These are phyloP conservation scores for Meiosimyza decipiens DNA, from an alignment of 2,888 invertebrate species.

Conservation along the genomic window DNA sequence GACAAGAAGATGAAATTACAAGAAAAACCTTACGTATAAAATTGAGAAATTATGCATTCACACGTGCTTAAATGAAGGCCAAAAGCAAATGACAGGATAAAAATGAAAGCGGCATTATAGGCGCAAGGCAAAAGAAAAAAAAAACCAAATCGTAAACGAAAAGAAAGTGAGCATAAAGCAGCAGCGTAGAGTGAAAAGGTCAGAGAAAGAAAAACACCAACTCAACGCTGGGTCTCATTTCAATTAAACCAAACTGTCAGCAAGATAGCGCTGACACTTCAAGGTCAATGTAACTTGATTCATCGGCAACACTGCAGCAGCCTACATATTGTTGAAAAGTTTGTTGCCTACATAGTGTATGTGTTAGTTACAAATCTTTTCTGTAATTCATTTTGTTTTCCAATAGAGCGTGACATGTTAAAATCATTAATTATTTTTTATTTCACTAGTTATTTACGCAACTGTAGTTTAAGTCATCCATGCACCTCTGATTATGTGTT, in stretches of 20 bases:
- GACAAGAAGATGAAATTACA: slow-evolving; percentile 16
- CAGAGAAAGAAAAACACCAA: slow-evolving; percentile 5
- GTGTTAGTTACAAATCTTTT: background rate
- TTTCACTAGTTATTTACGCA: slow-evolving; percentile 7
- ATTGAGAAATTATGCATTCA: slow-evolving; percentile 33
- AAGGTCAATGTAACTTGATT: too few relatives aligned
- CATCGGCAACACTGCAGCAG: too few relatives aligned
- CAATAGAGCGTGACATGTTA: slow-evolving; percentile 7
- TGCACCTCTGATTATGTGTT: too few relatives aligned
- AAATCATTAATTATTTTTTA: slow-evolving; percentile 20
- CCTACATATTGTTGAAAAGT: too few relatives aligned
- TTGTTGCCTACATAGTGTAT: too few relatives aligned
- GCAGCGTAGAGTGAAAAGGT: slow-evolving; percentile 18
- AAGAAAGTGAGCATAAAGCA: slow-evolving; percentile 18
- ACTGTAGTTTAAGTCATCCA: background rate
- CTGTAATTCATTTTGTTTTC: background rate
- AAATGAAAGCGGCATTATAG: slow-evolving; percentile 17
- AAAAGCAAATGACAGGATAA: slow-evolving; percentile 22
- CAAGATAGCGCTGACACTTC: too few relatives aligned
- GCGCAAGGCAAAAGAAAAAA: slow-evolving; percentile 25
- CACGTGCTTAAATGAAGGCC: slow-evolving; percentile 19
- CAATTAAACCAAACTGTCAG: too few relatives aligned
- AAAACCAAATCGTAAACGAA: background rate
- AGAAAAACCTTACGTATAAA: background rate
- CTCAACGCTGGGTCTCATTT: too few relatives aligned